Conservation (phyloP, 2,113 vertebrate species). For the Macheiramphus alcinus region DNA sequence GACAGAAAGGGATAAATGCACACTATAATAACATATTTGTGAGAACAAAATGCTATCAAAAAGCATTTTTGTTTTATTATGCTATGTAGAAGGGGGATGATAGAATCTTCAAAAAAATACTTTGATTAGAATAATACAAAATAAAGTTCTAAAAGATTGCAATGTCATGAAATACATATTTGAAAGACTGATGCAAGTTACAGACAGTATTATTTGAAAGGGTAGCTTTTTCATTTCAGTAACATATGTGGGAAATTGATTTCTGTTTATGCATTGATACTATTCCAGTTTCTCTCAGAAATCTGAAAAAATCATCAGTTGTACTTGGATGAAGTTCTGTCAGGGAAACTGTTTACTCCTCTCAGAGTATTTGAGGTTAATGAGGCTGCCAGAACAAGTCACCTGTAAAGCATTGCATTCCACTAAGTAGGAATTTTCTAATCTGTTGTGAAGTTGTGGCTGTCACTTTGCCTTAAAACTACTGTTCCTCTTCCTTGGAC, state of each 20-base stretch:
- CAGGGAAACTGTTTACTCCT: not conserved
- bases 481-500: not conserved
- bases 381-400: not conserved
- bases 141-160: not conserved
- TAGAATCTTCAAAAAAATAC: not conserved
- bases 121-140: not conserved
- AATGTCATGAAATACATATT: not conserved
- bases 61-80: not conserved
- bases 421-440: not conserved
- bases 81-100: not conserved
- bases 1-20: not conserved
- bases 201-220: not conserved
- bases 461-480: not conserved
- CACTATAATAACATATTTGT: not conserved
- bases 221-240: not conserved
- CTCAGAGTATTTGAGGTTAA: not conserved
- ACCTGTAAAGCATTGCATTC: not conserved
- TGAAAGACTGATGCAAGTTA: not conserved
- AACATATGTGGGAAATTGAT: not conserved
- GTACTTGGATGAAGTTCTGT: not conserved
- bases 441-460: not conserved
- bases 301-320: not conserved
- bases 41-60: not conserved
- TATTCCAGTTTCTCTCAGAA: not conserved
- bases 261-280: not conserved